phyloP scores from a whole-genome alignment of 1,140 invertebrate genomes.

The Rhizoglyphus robini region DNA sequence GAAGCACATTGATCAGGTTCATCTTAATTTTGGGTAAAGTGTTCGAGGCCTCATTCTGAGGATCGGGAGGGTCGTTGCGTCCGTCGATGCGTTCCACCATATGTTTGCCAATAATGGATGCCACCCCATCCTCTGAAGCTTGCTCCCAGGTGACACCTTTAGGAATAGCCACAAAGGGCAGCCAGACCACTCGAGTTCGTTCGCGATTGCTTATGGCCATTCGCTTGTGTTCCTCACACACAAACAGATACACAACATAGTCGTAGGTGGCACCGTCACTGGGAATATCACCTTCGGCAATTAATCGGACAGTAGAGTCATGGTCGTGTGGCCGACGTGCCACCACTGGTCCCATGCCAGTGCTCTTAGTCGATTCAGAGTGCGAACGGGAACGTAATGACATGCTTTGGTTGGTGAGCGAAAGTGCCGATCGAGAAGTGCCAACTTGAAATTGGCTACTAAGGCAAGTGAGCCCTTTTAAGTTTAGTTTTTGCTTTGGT shows the following conservation, averaged over 20 bases:
- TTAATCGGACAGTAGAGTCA: not conserved
- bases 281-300: not conserved
- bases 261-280: not conserved
- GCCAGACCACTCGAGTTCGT: not conserved
- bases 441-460: too few relatives aligned
- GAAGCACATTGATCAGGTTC: not conserved
- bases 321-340: not conserved
- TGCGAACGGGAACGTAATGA: too few relatives aligned
- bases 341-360: too few relatives aligned
- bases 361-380: too few relatives aligned
- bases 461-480: too few relatives aligned
- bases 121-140: not conserved
- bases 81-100: not conserved
- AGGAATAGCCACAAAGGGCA: not conserved
- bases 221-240: conserved; percentile 1
- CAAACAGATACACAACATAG: not conserved
- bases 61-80: not conserved
- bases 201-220: not conserved
- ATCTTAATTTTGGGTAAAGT: not conserved
- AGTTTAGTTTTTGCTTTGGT: too few relatives aligned
- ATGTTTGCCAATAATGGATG: not conserved
- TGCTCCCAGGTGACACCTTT: not conserved
- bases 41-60: not conserved
- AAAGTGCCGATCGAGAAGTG: too few relatives aligned
- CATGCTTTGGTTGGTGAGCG: too few relatives aligned